Base-by-base conservation (phyloP, 2,888 invertebrate genomes). In the Thymelicus lineola region DNA sequence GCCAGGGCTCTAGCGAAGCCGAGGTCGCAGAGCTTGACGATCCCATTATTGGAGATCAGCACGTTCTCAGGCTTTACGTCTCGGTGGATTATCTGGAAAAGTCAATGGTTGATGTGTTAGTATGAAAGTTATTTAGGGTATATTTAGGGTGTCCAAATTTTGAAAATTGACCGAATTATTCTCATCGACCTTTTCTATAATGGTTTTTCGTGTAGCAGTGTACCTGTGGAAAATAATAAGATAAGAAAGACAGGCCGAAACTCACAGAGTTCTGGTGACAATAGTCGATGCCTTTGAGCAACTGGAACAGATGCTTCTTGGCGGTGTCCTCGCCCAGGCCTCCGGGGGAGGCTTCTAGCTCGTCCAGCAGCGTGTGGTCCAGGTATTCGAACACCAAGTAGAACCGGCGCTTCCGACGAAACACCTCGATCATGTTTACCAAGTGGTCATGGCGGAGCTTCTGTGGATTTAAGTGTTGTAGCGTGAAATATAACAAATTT, bases 11-110 rank as follows among this genome's bases (percentile, higher is more conserved):
- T 93, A 0, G 98, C 98, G 82, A 98, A 98, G 1, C 98, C 98
- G 77, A 98, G 97, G 91, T 98, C 98, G 85, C 98, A 98, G n/a
- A 98, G 91, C 89, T 98, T 98, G 50, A 98, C 96, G 6, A 98
- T 96, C 0, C 97, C 97, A 50, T 95, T 90, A 72, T 95, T 95
- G 0, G 97, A 97, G 0, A 98, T 96, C 70, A 98, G 90, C 57
- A 98, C 96, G 84, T 98, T 98, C 84, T 98, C 98, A 3, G 98
- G 98, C 81, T 98, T 98, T 59, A 98, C 96, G 83, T 98, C 98
- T 59, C 98, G 94, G 83, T 98, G 98, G 79, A 98, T 97, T 78
- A 98, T 96, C 97, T 97, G 84, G 1, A 72, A 71, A 28, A 28
- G 28, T 28, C n/a, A n/a, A n/a, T n/a, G n/a, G n/a, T n/a, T n/a